phyloP scores from a whole-genome alignment of 1,140 invertebrate species.

The Kradibia gibbosae region DNA sequence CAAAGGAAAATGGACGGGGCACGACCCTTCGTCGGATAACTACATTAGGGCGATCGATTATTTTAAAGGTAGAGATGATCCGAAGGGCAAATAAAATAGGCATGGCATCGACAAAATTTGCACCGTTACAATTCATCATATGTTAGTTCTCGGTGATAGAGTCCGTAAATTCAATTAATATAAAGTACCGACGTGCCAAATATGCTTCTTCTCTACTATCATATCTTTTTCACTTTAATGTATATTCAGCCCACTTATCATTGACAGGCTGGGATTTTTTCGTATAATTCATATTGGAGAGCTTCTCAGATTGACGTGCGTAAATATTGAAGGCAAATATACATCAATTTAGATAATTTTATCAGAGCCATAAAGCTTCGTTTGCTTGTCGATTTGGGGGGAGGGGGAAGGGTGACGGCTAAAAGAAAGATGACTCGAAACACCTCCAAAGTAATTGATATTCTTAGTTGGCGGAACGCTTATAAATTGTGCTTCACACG shows the following conservation, averaged over 20 bases:
- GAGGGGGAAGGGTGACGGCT: background rate
- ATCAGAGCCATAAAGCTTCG: background rate
- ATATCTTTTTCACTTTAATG: too few species aligned
- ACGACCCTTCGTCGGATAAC: background rate
- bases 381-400: background rate
- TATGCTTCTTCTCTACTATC: background rate
- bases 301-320: constrained; percentile 19
- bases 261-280: background rate
- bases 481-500: background rate
- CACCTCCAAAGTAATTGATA: background rate
- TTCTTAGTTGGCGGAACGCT: background rate
- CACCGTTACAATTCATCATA: constrained; percentile 5
- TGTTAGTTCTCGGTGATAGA: background rate
- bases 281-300: constrained; percentile 26
- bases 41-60: background rate
- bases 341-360: background rate
- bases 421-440: background rate
- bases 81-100: background rate
- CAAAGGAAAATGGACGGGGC: background rate
- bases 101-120: background rate
- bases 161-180: constrained; percentile 12
- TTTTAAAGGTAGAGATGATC: background rate
- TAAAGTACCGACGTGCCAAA: constrained; percentile 13
- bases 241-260: constrained; percentile 3
- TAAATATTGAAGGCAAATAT: constrained; percentile 27